Base-by-base conservation (phyloP, 2,888 invertebrate genomes). In the Blastobasis adustella region DNA sequence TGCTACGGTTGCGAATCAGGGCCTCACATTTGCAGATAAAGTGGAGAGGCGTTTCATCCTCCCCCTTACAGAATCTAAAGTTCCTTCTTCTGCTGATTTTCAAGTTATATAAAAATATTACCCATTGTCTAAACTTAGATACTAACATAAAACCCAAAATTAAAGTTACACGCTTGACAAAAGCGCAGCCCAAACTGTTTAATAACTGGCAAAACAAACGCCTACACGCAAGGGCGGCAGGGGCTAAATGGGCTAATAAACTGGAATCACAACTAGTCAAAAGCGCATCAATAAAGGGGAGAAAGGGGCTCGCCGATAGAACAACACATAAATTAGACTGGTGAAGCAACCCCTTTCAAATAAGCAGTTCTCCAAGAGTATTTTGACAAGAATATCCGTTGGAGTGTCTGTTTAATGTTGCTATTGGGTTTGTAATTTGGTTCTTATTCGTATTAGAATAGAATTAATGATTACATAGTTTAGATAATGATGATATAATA, bases 251-350 rank as follows among this genome's bases (percentile, higher is more conserved):
- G 78, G 61, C 66, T 76, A 79, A 83, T 85, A 84, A 84, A 82
- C 77, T 67, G 76, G 72, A 81, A 85, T 84, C 83, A 82, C 69
- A 73, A 79, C 82, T 78, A 82, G 82, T 83, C 79, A 85, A 86
- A 85, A 79, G 83, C 67, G 75, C 86, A 85, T 85, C 85, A 79
- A 82, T 78, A 79, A 77, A 74, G 77, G 76, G 73, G 49, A 66
- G 65, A 67, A 70, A 72, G 76, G 69, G 66, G 58, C 41, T 50
- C 59, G 71, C 66, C 74, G 65, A 73, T 63, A 63, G 77, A 67
- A 61, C 79, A 70, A 56, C 75, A 69, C 70, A n/a, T n/a, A 79
- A 42, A 5, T 23, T 23, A 23, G 23, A 23, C 23, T 23, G 23
- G 23, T 23, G 23, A 23, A 23, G 23, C 23, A 23, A 23, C 23